These are phyloP conservation scores for Coptotermes formosanus DNA, from an alignment of 1,140 invertebrate genomes.

Conservation along the genomic window DNA sequence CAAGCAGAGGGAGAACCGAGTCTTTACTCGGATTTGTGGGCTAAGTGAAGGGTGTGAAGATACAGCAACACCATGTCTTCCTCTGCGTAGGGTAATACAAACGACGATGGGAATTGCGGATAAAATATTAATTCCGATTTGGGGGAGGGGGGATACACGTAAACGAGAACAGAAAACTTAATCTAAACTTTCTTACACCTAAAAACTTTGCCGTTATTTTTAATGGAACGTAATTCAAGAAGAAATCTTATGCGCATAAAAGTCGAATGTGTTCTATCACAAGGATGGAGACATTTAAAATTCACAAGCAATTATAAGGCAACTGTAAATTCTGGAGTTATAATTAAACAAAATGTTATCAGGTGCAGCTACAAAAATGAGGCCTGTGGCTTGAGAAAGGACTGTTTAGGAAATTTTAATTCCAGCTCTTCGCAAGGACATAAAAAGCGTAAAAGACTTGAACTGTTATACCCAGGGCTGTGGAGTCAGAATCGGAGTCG, in stretches of 20 bases:
- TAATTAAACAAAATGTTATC: not conserved
- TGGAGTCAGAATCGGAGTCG: too few relatives aligned
- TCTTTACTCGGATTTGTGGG: not conserved
- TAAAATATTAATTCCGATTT: slow-evolving; percentile 22
- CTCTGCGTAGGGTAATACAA: not conserved
- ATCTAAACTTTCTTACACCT: slow-evolving; percentile 26
- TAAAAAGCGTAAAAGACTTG: too few relatives aligned
- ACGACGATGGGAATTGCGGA: not conserved
- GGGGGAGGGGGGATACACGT: not conserved
- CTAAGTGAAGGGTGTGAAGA: not conserved
- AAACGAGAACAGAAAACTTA: slow-evolving; percentile 17
- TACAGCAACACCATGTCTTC: not conserved
- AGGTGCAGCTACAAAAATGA: not conserved
- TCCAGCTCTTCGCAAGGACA: not conserved
- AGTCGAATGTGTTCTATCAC: not conserved
- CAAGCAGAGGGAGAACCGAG: not conserved
- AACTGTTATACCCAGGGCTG: too few relatives aligned
- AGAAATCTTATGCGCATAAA: not conserved
- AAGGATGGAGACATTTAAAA: not conserved
- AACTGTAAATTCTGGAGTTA: not conserved
- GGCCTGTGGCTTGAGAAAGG: not conserved
- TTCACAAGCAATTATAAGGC: slow-evolving; percentile 4
- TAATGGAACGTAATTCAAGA: not conserved
- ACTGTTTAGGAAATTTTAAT: not conserved
- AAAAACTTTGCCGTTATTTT: not conserved